Conservation (phyloP, 2,113 vertebrate genomes). For the Paradoxurus hermaphroditus region DNA sequence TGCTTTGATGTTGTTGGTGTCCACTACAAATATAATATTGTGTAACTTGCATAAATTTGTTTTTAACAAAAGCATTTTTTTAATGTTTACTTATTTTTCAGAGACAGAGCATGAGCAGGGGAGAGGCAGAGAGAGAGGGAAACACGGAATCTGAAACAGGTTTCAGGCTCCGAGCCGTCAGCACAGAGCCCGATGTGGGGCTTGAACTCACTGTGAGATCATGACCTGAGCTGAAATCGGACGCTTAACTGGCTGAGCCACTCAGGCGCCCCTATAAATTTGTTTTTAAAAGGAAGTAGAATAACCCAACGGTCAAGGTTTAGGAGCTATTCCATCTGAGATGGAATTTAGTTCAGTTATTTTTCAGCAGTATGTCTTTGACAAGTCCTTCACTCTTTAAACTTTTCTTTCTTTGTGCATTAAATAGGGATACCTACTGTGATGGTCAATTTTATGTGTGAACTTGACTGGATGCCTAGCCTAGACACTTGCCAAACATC, state of each 20-base stretch:
- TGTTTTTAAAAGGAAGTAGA: neutral
- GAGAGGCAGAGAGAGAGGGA: no score
- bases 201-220: no score
- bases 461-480: neutral
- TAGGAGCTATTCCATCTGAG: neutral
- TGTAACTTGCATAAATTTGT: neutral
- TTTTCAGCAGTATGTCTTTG: neutral
- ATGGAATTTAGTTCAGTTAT: neutral
- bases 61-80: no score
- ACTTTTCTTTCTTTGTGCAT: neutral
- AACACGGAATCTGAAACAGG: no score
- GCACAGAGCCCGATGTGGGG: no score
- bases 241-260: no score
- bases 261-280: no score
- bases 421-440: neutral
- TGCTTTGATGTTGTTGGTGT: neutral
- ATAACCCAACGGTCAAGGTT: neutral
- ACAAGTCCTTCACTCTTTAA: neutral
- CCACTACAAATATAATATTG: neutral
- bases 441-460: neutral
- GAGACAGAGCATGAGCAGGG: no score
- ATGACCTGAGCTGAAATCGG: no score
- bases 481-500: neutral
- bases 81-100: no score
- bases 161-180: no score